Percentiles rank a stretch among this genome's conserved stretches.
These are phyloP conservation scores for Tragelaphus buxtoni DNA, from an alignment of 2,113 vertebrate genomes.

Conservation along the genomic window DNA sequence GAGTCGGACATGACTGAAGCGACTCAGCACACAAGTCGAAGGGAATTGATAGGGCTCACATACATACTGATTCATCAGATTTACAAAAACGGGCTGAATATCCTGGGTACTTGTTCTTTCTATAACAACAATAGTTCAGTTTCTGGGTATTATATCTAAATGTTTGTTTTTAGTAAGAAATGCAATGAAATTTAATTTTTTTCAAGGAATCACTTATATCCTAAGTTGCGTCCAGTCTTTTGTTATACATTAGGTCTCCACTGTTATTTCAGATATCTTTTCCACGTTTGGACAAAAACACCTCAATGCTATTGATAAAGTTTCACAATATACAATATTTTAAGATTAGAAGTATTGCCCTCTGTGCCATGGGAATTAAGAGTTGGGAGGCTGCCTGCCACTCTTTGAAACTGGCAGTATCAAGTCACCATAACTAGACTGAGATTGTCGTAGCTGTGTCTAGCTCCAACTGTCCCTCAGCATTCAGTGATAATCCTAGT, in stretches of 20 bases:
- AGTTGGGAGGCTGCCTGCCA: fast-evolving
- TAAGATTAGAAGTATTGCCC: not conserved
- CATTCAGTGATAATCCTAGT: not conserved
- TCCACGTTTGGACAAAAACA: not conserved
- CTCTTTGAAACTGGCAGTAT: not conserved
- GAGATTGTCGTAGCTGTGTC: not conserved
- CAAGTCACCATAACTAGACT: not conserved
- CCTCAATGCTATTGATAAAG: not conserved
- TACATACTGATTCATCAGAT: not conserved
- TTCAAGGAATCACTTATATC: not conserved
- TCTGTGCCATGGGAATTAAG: not conserved
- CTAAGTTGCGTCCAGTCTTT: not conserved
- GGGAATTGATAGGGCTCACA: not conserved
- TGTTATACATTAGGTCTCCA: not conserved
- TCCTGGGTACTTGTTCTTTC: not conserved
- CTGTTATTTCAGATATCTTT: not conserved
- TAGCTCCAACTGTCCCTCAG: not conserved
- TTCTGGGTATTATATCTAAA: not conserved
- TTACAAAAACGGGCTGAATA: not conserved
- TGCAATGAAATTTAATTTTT: not conserved
- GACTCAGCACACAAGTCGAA: not conserved
- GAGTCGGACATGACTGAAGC: fast-evolving
- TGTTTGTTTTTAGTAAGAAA: not conserved
- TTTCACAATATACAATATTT: not conserved
- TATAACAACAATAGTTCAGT: not conserved